These are phyloP conservation scores for Puffinus mauretanicus DNA, from an alignment of 2,113 vertebrate genomes.

Conservation along the genomic window DNA sequence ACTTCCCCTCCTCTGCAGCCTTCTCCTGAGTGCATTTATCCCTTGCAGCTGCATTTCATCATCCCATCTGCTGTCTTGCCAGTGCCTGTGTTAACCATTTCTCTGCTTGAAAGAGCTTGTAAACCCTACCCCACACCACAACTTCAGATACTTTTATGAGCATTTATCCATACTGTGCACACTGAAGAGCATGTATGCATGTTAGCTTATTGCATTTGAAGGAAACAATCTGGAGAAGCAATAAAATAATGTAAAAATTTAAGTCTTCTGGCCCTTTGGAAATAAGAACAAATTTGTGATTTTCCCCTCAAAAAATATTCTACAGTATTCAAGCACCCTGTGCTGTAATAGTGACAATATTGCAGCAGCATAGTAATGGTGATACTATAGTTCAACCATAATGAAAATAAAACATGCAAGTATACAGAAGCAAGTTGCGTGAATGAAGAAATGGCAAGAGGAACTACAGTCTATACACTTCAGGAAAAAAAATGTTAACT, in stretches of 20 bases:
- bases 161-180: background rate
- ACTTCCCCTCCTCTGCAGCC: background rate
- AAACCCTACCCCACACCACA: background rate
- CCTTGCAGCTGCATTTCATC: slow-evolving; percentile 57
- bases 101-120: background rate
- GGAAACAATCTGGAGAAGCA: background rate
- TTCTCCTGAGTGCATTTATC: slow-evolving; percentile 37
- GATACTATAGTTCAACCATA: background rate
- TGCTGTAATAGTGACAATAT: background rate
- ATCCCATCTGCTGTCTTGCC: slow-evolving; percentile 48
- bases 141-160: background rate
- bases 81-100: background rate
- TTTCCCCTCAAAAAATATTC: background rate
- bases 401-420: background rate
- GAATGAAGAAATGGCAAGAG: background rate
- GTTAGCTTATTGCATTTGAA: background rate
- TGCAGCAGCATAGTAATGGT: background rate
- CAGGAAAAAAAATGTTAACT: background rate
- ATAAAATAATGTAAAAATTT: background rate
- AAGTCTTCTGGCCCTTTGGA: background rate
- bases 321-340: background rate
- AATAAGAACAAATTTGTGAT: background rate
- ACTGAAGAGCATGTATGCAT: background rate
- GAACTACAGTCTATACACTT: background rate
- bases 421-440: background rate